Evolutionary conservation across 2,113 vertebrate species (phyloP), one percentile per base, ranked within the genome.

Genomic region (Urocynchramus pylzowi): DNA sequence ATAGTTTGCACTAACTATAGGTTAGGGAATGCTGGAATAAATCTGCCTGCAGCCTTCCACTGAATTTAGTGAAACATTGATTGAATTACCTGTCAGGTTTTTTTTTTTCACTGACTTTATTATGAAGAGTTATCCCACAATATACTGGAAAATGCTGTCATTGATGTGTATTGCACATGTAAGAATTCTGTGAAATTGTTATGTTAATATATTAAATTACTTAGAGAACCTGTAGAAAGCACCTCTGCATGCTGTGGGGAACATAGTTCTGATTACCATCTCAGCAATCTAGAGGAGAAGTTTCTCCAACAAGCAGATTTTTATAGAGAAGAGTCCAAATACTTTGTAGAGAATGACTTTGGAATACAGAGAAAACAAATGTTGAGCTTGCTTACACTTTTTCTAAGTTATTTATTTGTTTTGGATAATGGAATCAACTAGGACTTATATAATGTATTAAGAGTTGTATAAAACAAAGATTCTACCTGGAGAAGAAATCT

Each of bases 41-140:
- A 79, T 73, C 37, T 76, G 15, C 17, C 31, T 82, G 24, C 37
- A 45, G 53, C 18, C 16, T 81, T 84, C 10, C 18, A 56, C 7
- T 0, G 0, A 37, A n/a, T 20, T 41, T 50, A 77, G 18, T 2
- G 0, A 78, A 87, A 33, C 10, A 5, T 23, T 87, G 52, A 42
- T 64, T 56, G 11, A 88, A 42, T 59, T 82, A 31, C 60, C 39
- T 44, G 33, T 19, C 17, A 31, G 19, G 7, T 4, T 4, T 12
- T 57, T 77, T 77, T 57, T 78, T 54, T 41, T 67, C 42, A 26
- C 17, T 44, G 9, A 42, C 49, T 90, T 87, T 74, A 15, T 60
- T 16, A 22, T 41, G 12, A 63, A 77, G 16, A 65, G 4, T 69
- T 94, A 52, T 64, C 7, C 14, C 21, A 74, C 15, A 81, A 16